Base-by-base conservation (phyloP, 2,113 vertebrate species). In the Terrapene triunguis region DNA sequence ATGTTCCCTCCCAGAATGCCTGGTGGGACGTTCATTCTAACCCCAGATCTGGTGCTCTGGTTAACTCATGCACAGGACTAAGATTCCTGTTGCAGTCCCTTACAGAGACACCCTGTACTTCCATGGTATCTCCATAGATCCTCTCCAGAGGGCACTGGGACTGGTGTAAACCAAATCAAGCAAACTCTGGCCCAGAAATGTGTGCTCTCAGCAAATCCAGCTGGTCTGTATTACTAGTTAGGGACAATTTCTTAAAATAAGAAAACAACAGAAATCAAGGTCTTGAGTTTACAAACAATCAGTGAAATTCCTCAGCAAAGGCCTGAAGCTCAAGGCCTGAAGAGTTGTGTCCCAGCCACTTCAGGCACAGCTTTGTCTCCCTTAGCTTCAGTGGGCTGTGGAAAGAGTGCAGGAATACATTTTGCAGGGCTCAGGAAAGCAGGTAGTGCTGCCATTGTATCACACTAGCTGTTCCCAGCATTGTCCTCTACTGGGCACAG, bases 321-420 rank as follows among this genome's bases (percentile, higher is more conserved):
- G 8, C 72, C 12, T 24, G n/a, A 59, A 35, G 6, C 3, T 0
- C 0, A 12, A 54, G 32, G 62, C 27, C 10, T 62, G 59, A 69
- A 10, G 65, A 24, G 24, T n/a, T 69, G 62, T 2, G 13, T 29
- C 48, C 72, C 47, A 13, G 2, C 3, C 6, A 0, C 0, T 42
- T 9, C 0, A 1, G 42, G 48, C 17, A 69, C 44, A 6, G 19
- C 16, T 69, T 53, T 32, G n/a, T 4, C 2, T 84, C 59, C 27
- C 4, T 10, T 7, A 50, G 42, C 32, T 0, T 0, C 17, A 25
- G 48, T 3, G 12, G 84, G n/a, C 44, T 82, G 35, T 47, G 85
- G 53, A 1, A 4, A 21, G 51, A 53, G 3, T 2, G 5, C 51
- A 1, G 35, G 12, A n/a, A 5, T 35, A 16, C 62, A 27, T 47